Base-by-base conservation (phyloP, 1,140 invertebrate species). In the Gerris buenoi region DNA sequence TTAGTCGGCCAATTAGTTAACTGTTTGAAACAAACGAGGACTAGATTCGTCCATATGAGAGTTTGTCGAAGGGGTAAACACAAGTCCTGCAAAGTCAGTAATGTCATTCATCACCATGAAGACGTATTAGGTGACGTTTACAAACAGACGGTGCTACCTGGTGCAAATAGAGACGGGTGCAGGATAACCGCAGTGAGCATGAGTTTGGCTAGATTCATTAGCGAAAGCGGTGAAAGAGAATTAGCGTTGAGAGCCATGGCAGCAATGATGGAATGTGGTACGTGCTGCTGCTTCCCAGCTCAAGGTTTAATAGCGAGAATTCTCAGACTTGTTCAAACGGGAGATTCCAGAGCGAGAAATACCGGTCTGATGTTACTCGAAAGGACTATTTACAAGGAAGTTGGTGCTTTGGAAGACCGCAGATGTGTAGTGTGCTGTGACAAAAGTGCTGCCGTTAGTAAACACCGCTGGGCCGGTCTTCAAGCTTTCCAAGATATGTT, bases 211-310 rank as follows among this genome's bases (percentile, higher is more conserved):
- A 78, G 79, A 25, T 73, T 86, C 0, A 71, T 83, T 1, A 76
- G 75, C n/a, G 77, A 80, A 14, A 77, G 81, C 25, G 72, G 79
- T 10, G 68, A 71, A 3, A 70, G 70, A 1, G 77, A 79, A 23
- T 68, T 85, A 1, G 74, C 80, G 56, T 72, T 79, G 18, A 78
- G 81, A 68, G 70, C 85, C 5, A 74, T 85, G 1, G 80, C 80
- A 65, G 80, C 81, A 1, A 82, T 81, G 75, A 78, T 80, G 18
- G 74, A 75, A 13, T 81, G 80, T 62, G 84, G 85, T 2, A 82
- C 81, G 0, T 87, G 85, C 71, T 87, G 85, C 67, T 87, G 85
- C 72, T 82, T 85, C 69, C 81, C 84, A 3, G 78, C 82, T 0
- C 78, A 74, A 25, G 72, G 70, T 10, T 68, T 82, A 1, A 62